Conservation (phyloP, 2,797 vertebrate genomes). For the Okamejei kenojei region DNA sequence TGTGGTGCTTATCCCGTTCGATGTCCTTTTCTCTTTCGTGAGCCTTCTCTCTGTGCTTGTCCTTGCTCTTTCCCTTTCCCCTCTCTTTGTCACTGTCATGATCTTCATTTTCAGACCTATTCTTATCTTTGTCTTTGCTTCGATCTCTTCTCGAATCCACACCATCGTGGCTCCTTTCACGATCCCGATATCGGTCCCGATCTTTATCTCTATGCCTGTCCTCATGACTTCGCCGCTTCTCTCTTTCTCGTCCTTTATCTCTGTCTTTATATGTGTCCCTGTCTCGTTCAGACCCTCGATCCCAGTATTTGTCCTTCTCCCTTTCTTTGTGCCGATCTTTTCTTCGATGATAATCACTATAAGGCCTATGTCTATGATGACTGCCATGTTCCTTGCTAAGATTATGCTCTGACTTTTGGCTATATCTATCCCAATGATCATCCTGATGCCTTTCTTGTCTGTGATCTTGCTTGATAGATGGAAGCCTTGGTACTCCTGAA, state of each 20-base stretch:
- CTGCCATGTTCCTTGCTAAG: conserved; percentile 69
- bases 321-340: conserved; percentile 74
- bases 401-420: conserved; percentile 58
- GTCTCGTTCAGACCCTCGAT: conserved; percentile 62
- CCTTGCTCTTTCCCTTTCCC: conserved; percentile 61
- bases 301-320: conserved; percentile 56
- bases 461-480: conserved; percentile 65
- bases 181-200: conserved; percentile 53
- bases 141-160: conserved; percentile 57
- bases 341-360: conserved; percentile 73
- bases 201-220: conserved; percentile 67
- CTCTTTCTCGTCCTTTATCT: conserved; percentile 63
- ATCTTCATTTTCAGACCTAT: conserved; percentile 70
- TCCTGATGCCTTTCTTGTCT: conserved; percentile 70
- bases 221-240: conserved; percentile 59
- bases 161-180: conserved; percentile 55
- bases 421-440: conserved; percentile 78
- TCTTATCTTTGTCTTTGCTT: conserved; percentile 67
- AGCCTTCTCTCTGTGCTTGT: conserved; percentile 60
- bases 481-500: conserved; percentile 56
- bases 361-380: conserved; percentile 67
- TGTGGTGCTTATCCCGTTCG: conserved; percentile 51
- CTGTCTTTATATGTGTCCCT: conserved; percentile 59
- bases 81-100: conserved; percentile 56
- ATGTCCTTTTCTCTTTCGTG: conserved; percentile 70